Base-by-base conservation (phyloP, 1,140 invertebrate genomes). In the Drosophila lacteicornis region DNA sequence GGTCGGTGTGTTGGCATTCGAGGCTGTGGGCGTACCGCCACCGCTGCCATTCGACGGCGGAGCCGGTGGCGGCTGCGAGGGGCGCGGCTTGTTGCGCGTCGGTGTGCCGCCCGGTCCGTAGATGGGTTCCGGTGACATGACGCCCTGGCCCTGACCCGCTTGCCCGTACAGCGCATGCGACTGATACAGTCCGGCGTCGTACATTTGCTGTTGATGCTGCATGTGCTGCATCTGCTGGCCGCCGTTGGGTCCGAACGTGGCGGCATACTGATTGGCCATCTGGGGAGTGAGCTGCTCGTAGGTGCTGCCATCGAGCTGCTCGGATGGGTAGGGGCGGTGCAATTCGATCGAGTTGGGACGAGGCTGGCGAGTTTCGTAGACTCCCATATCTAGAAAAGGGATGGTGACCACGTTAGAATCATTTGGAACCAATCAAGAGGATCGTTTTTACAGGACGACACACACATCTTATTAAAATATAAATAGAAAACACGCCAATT, bases 11-110 rank as follows among this genome's bases (percentile, higher is more conserved):
- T 95, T 95, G 67, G 94, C 94, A 79, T 94, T 93, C 51, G 96
- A 95, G 60, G 95, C 93, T n/a, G 95, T 95, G 8, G 96, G 95
- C 17, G 96, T 96, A 25, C 95, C 95, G 77, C 95, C 95, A 82
- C 94, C 95, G 60, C 95, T 95, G 42, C 94, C 93, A 80, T 94
- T 94, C 27, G 95, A 94, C 50, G 97, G 97, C 13, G 97, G 97
- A 61, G 97, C 97, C 57, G 97, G 97, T 59, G 97, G 97, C 60
- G 97, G 97, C 87, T 97, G 96, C 57, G 96, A 95, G n/a, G 97
- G 97, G 67, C 97, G 94, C 58, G 95, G 94, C 86, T 95, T 94
- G 50, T 93, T 94, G 57, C 95, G 94, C 38, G 95, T 93, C 68
- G 94, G 94, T 38, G 94, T 94, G 30, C 94, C 94, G 27, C 94